Evolutionary conservation across 2,888 invertebrate species (phyloP), one percentile per base, ranked within the genome.

Genomic region (Prosapia bicincta): DNA sequence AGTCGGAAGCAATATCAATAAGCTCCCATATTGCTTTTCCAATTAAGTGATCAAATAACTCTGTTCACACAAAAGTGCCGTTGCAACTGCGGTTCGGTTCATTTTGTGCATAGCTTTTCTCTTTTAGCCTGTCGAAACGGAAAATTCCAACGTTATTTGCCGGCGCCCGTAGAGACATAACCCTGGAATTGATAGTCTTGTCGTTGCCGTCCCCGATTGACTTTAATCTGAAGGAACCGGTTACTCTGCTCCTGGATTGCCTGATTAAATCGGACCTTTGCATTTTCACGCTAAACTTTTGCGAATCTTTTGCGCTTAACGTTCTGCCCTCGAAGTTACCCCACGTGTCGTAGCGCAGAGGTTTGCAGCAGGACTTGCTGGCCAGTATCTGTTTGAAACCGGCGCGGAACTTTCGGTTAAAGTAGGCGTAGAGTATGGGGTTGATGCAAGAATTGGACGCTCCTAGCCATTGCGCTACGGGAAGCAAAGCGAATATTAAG

Each of bases 361-460:
- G 78, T 0, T 81, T 80, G 75, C 81, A 83, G 80, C 86, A 87
- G 23, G 85, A 84, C 1, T 83, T 82, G 72, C 85, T 85, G 66
- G 84, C 84, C 26, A 86, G 80, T 69, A 86, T 84, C 13, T 85
- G 86, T 80, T 84, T 83, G 82, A 88, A 88, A 3, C 88, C 88
- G 26, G 84, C 83, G 54, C 88, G 82, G 83, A 87, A 89, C 81
- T 88, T 87, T 75, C 86, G 85, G 82, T 88, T 88, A 84, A 88
- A 88, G 82, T 88, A 88, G 54, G 88, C 87, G 82, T 89, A 89
- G 10, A 89, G 84, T 66, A 88, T 84, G 0, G 89, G 89, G 82
- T 89, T 89, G 81, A 88, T 87, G 81, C 88, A 88, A 66, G 87
- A 87, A 82, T 89, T 89, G 75, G 87, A 86, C 0, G 87, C 85